Base-by-base conservation (phyloP, 2,113 vertebrate genomes). In the Pycnonotus jocosus region DNA sequence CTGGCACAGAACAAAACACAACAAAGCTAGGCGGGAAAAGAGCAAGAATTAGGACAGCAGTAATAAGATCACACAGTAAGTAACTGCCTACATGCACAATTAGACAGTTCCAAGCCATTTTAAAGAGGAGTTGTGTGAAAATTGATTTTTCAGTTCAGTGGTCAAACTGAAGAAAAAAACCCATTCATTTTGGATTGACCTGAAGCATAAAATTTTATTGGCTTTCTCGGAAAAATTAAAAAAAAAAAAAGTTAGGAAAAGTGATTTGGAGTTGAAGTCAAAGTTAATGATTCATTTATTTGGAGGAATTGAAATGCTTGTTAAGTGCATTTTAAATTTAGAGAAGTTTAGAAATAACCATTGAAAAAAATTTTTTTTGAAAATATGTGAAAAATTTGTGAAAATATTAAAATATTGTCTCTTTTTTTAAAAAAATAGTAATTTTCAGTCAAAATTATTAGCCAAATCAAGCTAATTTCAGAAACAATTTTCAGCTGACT, bases 61-160 rank as follows among this genome's bases (percentile, higher is more conserved):
- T 30, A 88, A 74, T 68, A 91, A 78, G 81, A 77, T 87, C 33
- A 51, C 71, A 60, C 35, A 77, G 73, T 83, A 84, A 94, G 53
- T 33, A 87, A 60, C 70, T 91, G 60, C 58, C 70, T 91, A 73
- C 66, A 85, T 94, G 84, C 48, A 68, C 81, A 89, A 79, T 95
- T 91, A 87, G 86, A 81, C 2, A 25, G 85, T 92, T 93, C 62
- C 58, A 83, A 90, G 70, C 33, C 78, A 77, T 94, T 95, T 94
- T 93, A 66, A 76, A 90, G 66, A 87, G 80, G 82, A 77, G 35
- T 88, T 94, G 60, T 92, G 71, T 92, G 80, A 94, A 81, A 92
- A 95, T 86, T 94, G 83, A 91, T 90, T 96, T 94, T 94, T 90
- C 76, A 92, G 56, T 92, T 96, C 94, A 83, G 33, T 81, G 71